Evolutionary conservation across 2,113 vertebrate genomes (phyloP).

Genomic region (Ascaphus truei): DNA sequence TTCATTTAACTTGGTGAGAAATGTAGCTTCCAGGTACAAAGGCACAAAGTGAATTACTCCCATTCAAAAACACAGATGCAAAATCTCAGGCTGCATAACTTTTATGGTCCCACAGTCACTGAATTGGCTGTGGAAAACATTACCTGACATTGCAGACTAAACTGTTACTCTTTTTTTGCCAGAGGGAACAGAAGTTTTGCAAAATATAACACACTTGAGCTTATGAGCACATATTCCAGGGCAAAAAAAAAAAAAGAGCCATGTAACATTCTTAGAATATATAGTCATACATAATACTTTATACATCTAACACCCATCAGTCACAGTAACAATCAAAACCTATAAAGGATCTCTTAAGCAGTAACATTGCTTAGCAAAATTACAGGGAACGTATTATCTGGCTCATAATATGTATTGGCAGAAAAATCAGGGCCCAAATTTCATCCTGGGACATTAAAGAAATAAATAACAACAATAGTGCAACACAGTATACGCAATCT

Average conservation of each 20-base stretch:
- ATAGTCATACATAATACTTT: not conserved
- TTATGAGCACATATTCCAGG: not conserved
- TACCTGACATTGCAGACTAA: constrained; percentile 16
- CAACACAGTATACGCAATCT: too few relatives aligned
- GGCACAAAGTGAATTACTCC: not conserved
- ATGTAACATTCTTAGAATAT: constrained; percentile 4
- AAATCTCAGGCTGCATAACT: not conserved
- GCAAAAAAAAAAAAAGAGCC: not conserved
- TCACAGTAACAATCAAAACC: not conserved
- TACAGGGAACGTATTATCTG: too few relatives aligned
- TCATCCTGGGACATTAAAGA: too few relatives aligned
- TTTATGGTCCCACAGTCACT: constrained; percentile 21
- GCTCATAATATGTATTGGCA: not conserved
- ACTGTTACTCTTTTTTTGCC: not conserved
- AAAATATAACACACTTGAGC: constrained; percentile 16
- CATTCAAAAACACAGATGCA: constrained; percentile 6
- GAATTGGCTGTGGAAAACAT: constrained; percentile 17
- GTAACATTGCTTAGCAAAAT: not conserved
- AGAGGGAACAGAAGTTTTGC: constrained; percentile 2
- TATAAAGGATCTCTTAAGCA: not conserved
- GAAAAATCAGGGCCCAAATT: too few relatives aligned
- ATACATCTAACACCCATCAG: not conserved
- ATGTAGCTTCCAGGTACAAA: constrained; percentile 30
- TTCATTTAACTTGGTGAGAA: constrained; percentile 12
- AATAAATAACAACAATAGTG: too few relatives aligned